Conservation (phyloP, 2,113 vertebrate species). For the Leiothrix lutea region DNA sequence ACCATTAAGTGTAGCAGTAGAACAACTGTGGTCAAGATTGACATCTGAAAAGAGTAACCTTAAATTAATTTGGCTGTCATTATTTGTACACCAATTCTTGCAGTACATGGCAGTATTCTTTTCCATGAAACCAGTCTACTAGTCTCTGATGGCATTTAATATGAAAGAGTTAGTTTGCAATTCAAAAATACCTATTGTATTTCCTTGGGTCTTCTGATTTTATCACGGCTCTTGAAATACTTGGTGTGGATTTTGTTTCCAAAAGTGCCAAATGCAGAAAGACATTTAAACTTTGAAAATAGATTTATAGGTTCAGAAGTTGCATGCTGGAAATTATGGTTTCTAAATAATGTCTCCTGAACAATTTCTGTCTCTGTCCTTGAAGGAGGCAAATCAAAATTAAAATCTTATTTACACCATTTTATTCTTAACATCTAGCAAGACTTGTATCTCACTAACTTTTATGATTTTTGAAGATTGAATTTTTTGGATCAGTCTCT, state of each 20-base stretch:
- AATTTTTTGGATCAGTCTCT: background rate
- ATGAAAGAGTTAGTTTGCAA: conserved; percentile 48
- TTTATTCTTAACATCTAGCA: background rate
- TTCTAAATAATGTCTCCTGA: background rate
- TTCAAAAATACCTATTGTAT: conserved; percentile 12
- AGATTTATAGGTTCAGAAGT: background rate
- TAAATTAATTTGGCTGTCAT: background rate
- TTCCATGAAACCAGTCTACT: background rate
- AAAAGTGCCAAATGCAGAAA: background rate
- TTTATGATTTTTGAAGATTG: background rate
- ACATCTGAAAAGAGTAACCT: background rate
- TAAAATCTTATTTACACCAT: background rate
- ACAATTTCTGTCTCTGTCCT: background rate
- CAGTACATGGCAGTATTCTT: background rate
- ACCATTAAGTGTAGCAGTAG: background rate
- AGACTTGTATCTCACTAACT: background rate
- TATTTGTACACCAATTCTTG: background rate
- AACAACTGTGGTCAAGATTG: background rate
- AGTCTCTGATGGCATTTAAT: conserved; percentile 44
- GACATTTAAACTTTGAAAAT: background rate
- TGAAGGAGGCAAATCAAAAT: background rate
- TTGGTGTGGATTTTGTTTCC: background rate
- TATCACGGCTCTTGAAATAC: background rate
- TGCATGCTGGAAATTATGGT: background rate
- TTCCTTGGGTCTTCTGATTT: background rate